Evolutionary conservation across 2,888 invertebrate genomes (phyloP), one percentile per base, ranked within the genome.

Genomic region (Pardosa pseudoannulata): DNA sequence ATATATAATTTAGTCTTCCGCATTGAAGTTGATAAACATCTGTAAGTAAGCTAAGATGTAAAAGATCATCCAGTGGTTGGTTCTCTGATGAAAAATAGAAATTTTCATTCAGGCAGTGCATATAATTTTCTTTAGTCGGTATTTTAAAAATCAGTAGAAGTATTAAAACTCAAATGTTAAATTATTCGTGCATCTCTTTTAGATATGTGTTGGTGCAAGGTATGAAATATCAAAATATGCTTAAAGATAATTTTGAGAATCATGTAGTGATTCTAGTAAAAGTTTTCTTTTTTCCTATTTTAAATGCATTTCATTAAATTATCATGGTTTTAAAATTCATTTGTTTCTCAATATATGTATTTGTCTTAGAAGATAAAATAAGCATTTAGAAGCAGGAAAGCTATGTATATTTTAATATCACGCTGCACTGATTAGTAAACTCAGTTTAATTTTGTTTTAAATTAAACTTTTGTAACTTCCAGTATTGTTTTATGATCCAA

Each of bases 1-100:
- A 68, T 79, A 68, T 79, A 65, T 85, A 79, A 76, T 74, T 85
- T 85, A 85, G 85, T 85, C 85, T 85, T 85, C 85, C 85, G 79
- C 70, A 78, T 27, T 71, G 68, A 67, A 72, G 19, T 62, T 68
- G 46, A 16, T 16, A 16, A 46, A 46, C 46, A 46, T 46, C 46
- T 46, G 9, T 9, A 46, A 16, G 46, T 16, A 16, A 16, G 46
- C 16, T 46, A 16, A 16, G 16, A 46, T 46, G 11, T 2, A 2
- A 46, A 46, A 46, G 13, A 46, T 9, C 16, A 46, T 46, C 9
- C n/a, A 46, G 46, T 2, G 46, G 2, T 16, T 46, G 5, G 5
- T 9, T 46, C 2, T 46, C 46, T 16, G 46, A 46, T n/a, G n/a
- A n/a, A n/a, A 36, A 36, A 36, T 7, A 36, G 46, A 46, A 46